Conservation (phyloP, 2,113 vertebrate genomes). For the Lampris megalopsis region DNA sequence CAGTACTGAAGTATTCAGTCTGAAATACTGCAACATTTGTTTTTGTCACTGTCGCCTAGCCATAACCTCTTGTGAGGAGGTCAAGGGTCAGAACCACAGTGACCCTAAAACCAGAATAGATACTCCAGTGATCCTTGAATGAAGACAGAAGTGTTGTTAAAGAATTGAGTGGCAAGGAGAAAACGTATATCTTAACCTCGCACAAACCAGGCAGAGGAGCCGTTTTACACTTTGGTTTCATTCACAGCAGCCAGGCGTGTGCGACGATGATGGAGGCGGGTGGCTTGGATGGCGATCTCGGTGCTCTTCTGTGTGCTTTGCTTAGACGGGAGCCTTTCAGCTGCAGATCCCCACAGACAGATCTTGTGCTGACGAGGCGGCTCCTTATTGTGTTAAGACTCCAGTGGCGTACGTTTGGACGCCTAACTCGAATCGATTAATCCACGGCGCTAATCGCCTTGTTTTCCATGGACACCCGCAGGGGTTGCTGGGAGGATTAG, state of each 20-base stretch:
- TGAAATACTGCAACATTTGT: too few species aligned
- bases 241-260: not conserved
- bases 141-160: too few species aligned
- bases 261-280: not conserved
- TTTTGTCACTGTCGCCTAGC: too few species aligned
- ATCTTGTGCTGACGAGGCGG: not conserved
- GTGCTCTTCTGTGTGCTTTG: not conserved
- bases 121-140: too few species aligned
- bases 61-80: too few species aligned
- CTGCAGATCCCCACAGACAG: conserved; percentile 4
- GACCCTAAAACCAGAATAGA: too few species aligned
- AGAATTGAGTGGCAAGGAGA: too few species aligned
- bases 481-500: conserved; percentile 42
- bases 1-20: too few species aligned
- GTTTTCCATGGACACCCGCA: conserved; percentile 34
- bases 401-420: conserved; percentile 10
- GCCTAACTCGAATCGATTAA: conserved; percentile 47
- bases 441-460: conserved; percentile 44
- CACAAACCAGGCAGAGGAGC: not conserved
- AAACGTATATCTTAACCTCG: too few species aligned
- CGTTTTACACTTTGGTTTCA: not conserved
- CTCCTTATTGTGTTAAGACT: conserved; percentile 28
- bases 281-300: not conserved
- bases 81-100: too few species aligned
- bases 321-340: conserved; percentile 5